Evolutionary conservation across 1,140 invertebrate genomes (phyloP), one percentile per base, ranked within the genome.

Genomic region (Bombus huntii): DNA sequence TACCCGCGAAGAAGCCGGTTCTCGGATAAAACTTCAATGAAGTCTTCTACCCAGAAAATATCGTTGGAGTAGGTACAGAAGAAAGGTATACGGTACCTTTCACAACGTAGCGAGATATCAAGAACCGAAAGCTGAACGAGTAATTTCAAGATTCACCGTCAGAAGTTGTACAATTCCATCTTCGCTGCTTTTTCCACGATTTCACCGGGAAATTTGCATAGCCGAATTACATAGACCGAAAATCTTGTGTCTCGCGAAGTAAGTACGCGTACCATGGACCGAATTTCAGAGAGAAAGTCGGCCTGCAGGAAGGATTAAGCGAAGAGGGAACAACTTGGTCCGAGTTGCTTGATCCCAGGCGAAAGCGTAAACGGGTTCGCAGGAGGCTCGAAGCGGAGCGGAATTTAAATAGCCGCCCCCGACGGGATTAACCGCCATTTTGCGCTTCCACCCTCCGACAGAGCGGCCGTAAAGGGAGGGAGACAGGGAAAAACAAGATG

Each of bases 341-440:
- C 70, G 70, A 81, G 83, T 85, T 85, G 22, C 83, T 73, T 73
- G 83, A 80, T 85, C 78, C 78, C 59, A 0, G 66, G 18, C 34
- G 9, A 12, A 34, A 81, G 68, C 71, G 71, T 75, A 59, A 85
- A 81, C 70, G 78, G 44, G 37, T 31, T 62, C 75, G 74, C 31
- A 44, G 81, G 34, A 77, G 82, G 75, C 74, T 84, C 76, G 86
- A 79, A 59, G 57, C 81, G 79, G 83, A 65, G 73, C 70, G 79
- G 66, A 83, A 89, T 87, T 89, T 84, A 89, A 89, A 82, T 88
- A 78, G 76, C 82, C 88, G 77, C 80, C 80, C 88, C 84, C 88
- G 83, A 86, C 81, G 79, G 87, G 91, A 93, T 93, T 91, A 93
- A 92, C 91, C 90, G 92, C 92, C 93, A 93, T 93, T 93, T 94